Conservation (phyloP, 2,888 invertebrate genomes). For the Deilephila porcellus region DNA sequence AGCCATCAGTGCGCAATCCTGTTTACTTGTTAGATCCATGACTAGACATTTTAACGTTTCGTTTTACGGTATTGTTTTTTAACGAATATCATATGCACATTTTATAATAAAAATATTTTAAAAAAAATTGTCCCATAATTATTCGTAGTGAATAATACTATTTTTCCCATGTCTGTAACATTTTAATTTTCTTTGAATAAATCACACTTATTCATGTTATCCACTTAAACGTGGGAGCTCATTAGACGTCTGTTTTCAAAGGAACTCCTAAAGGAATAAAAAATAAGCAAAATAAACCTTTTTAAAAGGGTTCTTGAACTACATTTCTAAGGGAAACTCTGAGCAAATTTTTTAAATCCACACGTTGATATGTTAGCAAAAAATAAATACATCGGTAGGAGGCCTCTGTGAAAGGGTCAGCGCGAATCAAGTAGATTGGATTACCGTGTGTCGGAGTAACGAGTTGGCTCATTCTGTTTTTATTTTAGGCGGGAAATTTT, state of each 20-base stretch:
- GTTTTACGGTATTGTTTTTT: neutral
- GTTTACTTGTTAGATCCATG: too few relatives aligned
- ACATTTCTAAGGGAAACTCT: conserved; percentile 32
- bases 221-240: neutral
- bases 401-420: conserved; percentile 43
- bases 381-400: conserved; percentile 49
- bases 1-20: too few relatives aligned
- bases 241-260: neutral
- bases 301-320: neutral
- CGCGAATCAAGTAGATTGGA: conserved; percentile 62
- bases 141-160: too few relatives aligned
- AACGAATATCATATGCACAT: too few relatives aligned
- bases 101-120: too few relatives aligned
- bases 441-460: conserved; percentile 61
- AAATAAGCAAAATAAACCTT: neutral
- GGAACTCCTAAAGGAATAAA: neutral
- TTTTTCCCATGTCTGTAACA: too few relatives aligned
- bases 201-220: neutral
- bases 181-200: neutral
- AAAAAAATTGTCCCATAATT: too few relatives aligned
- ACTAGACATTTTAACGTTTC: neutral
- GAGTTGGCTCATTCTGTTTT: conserved; percentile 57
- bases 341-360: conserved; percentile 29
- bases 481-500: conserved; percentile 51
- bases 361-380: conserved; percentile 34